Conservation (phyloP, 1,140 invertebrate species). For the Listronotus bonariensis region DNA sequence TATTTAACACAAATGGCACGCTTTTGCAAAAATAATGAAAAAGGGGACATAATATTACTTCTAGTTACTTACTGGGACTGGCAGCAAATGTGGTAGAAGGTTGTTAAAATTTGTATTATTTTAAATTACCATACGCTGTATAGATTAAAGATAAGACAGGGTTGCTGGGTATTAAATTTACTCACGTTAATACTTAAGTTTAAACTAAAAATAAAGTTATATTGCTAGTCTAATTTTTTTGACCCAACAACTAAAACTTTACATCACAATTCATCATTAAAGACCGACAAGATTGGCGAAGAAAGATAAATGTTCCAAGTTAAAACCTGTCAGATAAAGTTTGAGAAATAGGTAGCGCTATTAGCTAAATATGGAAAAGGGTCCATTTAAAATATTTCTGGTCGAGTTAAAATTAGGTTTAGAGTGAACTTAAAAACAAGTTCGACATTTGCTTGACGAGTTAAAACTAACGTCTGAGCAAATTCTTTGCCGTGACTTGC, state of each 20-base stretch:
- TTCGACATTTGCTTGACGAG: conserved; percentile 38
- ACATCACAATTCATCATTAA: conserved; percentile 34
- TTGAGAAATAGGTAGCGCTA: conserved; percentile 32
- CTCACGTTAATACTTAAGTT: no score
- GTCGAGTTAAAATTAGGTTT: conserved; percentile 20
- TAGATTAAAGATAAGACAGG: no score
- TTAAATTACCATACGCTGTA: no score
- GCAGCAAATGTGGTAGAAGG: no score
- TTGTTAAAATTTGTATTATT: no score
- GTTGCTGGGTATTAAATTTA: no score
- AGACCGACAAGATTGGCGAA: conserved; percentile 22
- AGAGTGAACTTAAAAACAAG: conserved; percentile 11
- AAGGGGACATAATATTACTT: no score
- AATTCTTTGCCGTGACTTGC: conserved; percentile 49
- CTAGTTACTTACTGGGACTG: no score
- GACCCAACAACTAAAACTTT: conserved; percentile 29
- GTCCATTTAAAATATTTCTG: conserved; percentile 9
- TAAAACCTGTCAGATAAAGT: conserved; percentile 26
- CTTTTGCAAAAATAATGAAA: no score
- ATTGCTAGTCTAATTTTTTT: conserved; percentile 2
- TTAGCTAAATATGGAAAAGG: conserved; percentile 34
- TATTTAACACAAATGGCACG: no score
- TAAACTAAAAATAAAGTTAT: no score
- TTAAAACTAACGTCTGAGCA: conserved; percentile 22
- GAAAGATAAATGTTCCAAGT: conserved; percentile 32